Percentiles rank a stretch among this genome's conserved stretches.
These are phyloP conservation scores for Tipula unca DNA, from an alignment of 2,888 invertebrate species.

Conservation along the genomic window DNA sequence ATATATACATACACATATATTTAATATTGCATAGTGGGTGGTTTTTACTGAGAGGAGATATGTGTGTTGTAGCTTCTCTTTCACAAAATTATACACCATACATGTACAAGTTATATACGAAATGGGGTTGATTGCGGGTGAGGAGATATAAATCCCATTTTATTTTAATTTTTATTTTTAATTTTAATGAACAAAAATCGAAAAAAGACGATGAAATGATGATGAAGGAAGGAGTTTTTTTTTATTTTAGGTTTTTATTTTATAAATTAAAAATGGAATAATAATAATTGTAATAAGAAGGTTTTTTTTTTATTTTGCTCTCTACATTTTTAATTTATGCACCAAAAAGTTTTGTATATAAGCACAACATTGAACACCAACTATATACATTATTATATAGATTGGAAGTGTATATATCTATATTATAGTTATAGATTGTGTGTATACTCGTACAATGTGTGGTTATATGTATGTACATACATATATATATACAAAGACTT, in stretches of 20 bases:
- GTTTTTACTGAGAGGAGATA: background rate
- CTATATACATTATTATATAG: background rate
- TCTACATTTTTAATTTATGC: conserved; percentile 8
- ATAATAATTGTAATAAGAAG: conserved; percentile 8
- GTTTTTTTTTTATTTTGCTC: background rate
- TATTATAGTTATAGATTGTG: background rate
- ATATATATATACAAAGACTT: background rate
- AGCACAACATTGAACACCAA: conserved; percentile 2
- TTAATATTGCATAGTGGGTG: background rate
- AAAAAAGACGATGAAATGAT: background rate
- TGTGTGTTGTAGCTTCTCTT: background rate
- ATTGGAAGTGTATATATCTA: background rate
- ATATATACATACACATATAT: too few relatives aligned
- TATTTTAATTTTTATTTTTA: background rate
- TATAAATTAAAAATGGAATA: conserved; percentile 8
- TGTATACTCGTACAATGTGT: background rate
- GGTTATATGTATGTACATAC: background rate
- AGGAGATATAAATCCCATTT: background rate
- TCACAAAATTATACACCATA: background rate
- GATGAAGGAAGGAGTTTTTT: background rate
- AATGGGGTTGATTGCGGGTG: background rate
- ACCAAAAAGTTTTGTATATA: conserved; percentile 15
- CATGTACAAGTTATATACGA: background rate
- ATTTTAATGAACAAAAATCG: background rate
- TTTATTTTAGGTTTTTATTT: background rate